phyloP scores from a whole-genome alignment of 2,113 vertebrate genomes.

The Colossoma macropomum region DNA sequence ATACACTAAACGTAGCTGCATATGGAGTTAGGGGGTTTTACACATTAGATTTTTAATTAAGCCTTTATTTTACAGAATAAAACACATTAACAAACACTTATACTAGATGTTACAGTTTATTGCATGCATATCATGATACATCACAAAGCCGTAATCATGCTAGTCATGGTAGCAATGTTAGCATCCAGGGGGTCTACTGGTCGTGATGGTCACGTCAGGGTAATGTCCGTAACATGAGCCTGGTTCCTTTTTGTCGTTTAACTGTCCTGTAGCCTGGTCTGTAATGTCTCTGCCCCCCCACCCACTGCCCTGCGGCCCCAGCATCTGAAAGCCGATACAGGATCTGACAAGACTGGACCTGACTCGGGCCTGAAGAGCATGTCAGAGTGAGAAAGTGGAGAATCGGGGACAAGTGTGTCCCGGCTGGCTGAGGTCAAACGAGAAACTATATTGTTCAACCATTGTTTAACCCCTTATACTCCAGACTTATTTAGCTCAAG shows the following conservation, averaged over 20 bases:
- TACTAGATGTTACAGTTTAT: too few species aligned
- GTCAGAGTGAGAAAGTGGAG: background rate
- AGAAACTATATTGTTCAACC: background rate
- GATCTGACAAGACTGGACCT: constrained; percentile 73
- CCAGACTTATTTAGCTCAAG: too few species aligned
- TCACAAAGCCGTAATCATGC: too few species aligned
- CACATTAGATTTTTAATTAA: too few species aligned
- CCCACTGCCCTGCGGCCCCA: constrained; percentile 45
- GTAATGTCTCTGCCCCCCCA: constrained; percentile 51
- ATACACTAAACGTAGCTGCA: too few species aligned
- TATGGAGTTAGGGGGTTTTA: too few species aligned
- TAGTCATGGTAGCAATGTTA: too few species aligned
- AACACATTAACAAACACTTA: too few species aligned
- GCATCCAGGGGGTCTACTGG: background rate
- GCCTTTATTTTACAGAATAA: too few species aligned
- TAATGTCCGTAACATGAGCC: background rate
- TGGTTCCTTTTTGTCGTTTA: constrained; percentile 54
- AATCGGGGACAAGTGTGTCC: background rate
- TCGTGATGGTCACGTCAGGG: background rate
- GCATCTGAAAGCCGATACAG: constrained; percentile 68
- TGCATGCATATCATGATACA: too few species aligned
- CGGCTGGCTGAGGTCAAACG: background rate
- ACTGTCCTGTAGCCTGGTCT: constrained; percentile 57
- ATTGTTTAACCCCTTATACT: background rate
- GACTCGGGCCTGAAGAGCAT: constrained; percentile 53